A percentile compares a stretch with the other conserved stretches of the same genome.
Conservation (phyloP, 2,888 invertebrate genomes). For the Xanthorhoe designata region DNA sequence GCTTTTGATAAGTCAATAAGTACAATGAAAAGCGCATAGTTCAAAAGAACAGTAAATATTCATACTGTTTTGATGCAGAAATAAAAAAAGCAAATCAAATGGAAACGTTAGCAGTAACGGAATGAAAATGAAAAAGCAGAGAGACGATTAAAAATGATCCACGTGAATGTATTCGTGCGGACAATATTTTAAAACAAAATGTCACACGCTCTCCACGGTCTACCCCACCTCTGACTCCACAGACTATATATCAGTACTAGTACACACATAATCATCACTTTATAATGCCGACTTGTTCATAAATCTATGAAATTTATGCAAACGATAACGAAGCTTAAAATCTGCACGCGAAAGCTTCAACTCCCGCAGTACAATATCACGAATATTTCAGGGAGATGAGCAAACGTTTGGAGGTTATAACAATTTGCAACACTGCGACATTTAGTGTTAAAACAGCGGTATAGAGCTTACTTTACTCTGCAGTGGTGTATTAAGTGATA, state of each 20-base stretch:
- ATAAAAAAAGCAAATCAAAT: constrained; percentile 33
- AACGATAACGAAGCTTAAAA: neutral
- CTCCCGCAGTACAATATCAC: neutral
- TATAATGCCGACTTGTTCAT: neutral
- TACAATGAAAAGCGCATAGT: constrained; percentile 2
- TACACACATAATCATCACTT: constrained; percentile 6
- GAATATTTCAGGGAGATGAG: neutral
- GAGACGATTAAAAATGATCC: constrained; percentile 81
- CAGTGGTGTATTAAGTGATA: constrained; percentile 14
- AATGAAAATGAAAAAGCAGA: constrained; percentile 65
- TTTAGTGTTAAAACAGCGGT: constrained; percentile 1
- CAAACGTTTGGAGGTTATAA: neutral
- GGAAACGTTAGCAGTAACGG: constrained; percentile 31
- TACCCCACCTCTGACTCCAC: constrained; percentile 58
- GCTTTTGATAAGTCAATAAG: neutral
- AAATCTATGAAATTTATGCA: neutral
- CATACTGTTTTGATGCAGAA: constrained; percentile 11
- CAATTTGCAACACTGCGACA: neutral
- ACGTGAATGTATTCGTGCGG: constrained; percentile 83
- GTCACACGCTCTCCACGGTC: constrained; percentile 84
- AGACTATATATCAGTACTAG: constrained; percentile 4
- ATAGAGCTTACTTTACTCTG: constrained; percentile 21
- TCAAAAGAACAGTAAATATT: neutral
- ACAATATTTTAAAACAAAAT: constrained; percentile 86
- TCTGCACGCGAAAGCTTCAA: neutral